Evolutionary conservation across 2,888 invertebrate genomes (phyloP).

Genomic region (Yponomeuta sedellus): DNA sequence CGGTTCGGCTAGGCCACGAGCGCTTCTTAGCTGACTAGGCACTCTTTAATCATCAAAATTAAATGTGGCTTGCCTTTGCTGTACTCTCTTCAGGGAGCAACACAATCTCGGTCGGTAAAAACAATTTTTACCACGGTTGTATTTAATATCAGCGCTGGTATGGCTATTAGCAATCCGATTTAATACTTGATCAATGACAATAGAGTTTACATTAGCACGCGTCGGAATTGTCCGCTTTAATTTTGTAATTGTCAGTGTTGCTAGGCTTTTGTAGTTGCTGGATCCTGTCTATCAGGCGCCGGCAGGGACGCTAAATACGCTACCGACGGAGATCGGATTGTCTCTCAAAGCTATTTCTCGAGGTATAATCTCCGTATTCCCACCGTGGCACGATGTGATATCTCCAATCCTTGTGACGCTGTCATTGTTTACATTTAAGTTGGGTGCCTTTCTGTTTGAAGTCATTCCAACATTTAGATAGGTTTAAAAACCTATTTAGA

Average conservation of each 20-base stretch:
- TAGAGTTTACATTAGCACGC: not conserved
- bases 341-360: not conserved
- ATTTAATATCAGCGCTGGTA: too few species aligned
- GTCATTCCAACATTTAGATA: too few species aligned
- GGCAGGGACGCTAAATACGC: constrained; percentile 2
- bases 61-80: too few species aligned
- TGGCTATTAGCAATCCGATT: not conserved
- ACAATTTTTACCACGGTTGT: too few species aligned
- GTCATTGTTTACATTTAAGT: not conserved
- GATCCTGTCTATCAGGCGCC: constrained; percentile 5
- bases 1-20: too few species aligned
- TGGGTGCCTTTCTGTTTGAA: too few species aligned
- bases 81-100: too few species aligned
- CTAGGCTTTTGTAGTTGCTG: not conserved
- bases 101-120: too few species aligned
- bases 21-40: too few species aligned
- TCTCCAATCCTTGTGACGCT: not conserved
- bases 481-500: too few species aligned
- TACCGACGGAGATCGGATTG: not conserved
- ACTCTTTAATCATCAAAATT: too few species aligned
- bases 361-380: not conserved
- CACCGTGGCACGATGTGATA: not conserved
- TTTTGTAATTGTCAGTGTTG: not conserved
- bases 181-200: not conserved
- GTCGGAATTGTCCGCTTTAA: not conserved